Evolutionary conservation across 37 sponge, comb jelly and placozoan species (phyloP), one percentile per base, ranked within the genome.

Genomic region (Mnemiopsis leidyi): DNA sequence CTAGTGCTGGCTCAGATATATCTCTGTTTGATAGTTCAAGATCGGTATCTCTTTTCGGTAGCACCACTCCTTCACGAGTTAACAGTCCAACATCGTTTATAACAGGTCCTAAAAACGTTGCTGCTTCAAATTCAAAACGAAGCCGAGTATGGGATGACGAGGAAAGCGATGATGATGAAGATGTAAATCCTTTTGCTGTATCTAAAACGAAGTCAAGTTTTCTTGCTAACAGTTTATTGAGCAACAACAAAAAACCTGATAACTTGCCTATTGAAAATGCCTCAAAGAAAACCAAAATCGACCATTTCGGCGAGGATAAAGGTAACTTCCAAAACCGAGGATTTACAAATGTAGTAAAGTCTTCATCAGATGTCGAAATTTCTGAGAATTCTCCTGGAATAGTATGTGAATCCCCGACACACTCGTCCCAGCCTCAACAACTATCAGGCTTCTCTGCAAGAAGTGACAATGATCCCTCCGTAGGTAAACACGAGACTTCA

Each of bases 161-260:
- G 30, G 79, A 77, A 31, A 77, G 79, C 18, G 79, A 77, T 32
- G 79, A 77, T 21, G 79, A 77, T 48, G 61, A 48, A 13, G 61
- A 48, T 48, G 61, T 18, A 48, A 77, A 77, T 77, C 79, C 79
- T 2, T 77, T 77, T 77, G 35, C 35, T 77, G 35, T 36, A 34
- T 16, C 79, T 13, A 77, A 77, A 34, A 16, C 79, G 16, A 77
- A 77, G 18, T 31, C 79, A 32, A 16, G 21, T 18, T 77, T 32
- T 13, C 33, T 77, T 77, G 1, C 79, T 20, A 32, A 28, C 18
- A 77, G 1, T 1, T 71, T 30, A 5, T 71, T 18, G 29, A 31
- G 18, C 21, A 77, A 77, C 20, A 28, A 18, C 18, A 77, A 32
- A 9, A 48, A 48, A 48, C 9, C 61, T 13, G 9, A 18, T 48